A percentile compares a stretch with the other conserved stretches of the same genome.
Conservation (phyloP, 2,888 invertebrate genomes). For the Lycocerus yunnanus region DNA sequence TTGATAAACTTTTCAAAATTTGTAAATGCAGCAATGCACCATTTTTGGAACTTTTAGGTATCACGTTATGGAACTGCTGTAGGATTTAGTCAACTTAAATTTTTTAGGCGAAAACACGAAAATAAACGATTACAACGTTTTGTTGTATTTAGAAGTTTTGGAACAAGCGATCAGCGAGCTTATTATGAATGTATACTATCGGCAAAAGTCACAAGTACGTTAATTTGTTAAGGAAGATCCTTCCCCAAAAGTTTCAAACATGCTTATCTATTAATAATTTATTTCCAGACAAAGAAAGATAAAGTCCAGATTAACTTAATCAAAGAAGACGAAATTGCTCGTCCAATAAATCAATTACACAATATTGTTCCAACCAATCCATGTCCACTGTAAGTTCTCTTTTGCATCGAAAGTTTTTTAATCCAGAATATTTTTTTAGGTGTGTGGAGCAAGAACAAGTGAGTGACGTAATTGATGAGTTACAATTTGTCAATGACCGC, state of each 20-base stretch:
- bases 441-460: constrained; percentile 60
- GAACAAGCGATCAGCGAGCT: constrained; percentile 75
- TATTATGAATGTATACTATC: constrained; percentile 60
- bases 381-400: constrained; percentile 57
- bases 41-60: constrained; percentile 48
- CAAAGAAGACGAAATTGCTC: constrained; percentile 48
- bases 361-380: constrained; percentile 56
- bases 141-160: constrained; percentile 80
- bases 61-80: neutral
- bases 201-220: constrained; percentile 41
- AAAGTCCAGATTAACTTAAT: constrained; percentile 48
- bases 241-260: neutral
- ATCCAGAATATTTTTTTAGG: constrained; percentile 40
- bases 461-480: constrained; percentile 55
- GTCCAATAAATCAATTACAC: constrained; percentile 48
- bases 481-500: constrained; percentile 52
- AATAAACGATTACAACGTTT: constrained; percentile 76
- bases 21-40: constrained; percentile 74
- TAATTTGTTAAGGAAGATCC: no score
- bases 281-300: constrained; percentile 35
- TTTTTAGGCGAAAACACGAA: constrained; percentile 66
- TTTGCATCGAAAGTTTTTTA: constrained; percentile 45
- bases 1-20: constrained; percentile 61
- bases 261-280: neutral
- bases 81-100: neutral